phyloP scores from a whole-genome alignment of 2,113 vertebrate genomes.

The Cinclus cinclus region DNA sequence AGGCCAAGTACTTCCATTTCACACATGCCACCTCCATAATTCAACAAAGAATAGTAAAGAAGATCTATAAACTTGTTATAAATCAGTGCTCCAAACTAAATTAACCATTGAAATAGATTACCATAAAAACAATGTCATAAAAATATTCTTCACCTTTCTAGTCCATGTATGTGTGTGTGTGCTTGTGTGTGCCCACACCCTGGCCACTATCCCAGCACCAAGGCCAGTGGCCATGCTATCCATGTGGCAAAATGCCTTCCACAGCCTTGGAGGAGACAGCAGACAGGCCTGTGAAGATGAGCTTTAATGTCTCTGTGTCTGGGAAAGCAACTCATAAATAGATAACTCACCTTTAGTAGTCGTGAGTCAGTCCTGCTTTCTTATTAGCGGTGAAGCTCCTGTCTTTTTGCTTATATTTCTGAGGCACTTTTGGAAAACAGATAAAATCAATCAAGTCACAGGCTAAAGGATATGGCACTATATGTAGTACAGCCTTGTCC shows the following conservation, averaged over 20 bases:
- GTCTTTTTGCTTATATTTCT: not conserved
- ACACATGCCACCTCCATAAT: slow-evolving; percentile 79
- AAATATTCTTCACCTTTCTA: slow-evolving; percentile 76
- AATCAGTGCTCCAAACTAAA: slow-evolving; percentile 79
- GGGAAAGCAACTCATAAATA: slow-evolving; percentile 65
- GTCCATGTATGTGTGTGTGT: not conserved
- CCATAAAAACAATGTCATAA: slow-evolving; percentile 79
- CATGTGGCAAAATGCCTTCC: not conserved
- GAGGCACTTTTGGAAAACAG: not conserved
- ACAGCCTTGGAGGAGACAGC: not conserved
- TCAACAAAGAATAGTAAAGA: slow-evolving; percentile 76
- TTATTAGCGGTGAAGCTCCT: not conserved
- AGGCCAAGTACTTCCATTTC: slow-evolving; percentile 81
- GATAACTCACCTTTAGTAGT: slow-evolving; percentile 45
- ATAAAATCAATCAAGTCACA: not conserved
- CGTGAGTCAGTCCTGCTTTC: not conserved
- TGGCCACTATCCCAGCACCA: not conserved
- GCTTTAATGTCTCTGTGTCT: slow-evolving; percentile 3
- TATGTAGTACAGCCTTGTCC: not conserved
- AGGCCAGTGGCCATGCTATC: not conserved
- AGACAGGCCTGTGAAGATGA: not conserved
- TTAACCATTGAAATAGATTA: slow-evolving; percentile 79
- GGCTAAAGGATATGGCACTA: not conserved
- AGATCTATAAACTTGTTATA: slow-evolving; percentile 80
- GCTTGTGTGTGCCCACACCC: not conserved